Percentiles rank a stretch among this genome's conserved stretches.
Evolutionary conservation across 2,797 vertebrate genomes (phyloP).

Genomic region (Sardinella longiceps): DNA sequence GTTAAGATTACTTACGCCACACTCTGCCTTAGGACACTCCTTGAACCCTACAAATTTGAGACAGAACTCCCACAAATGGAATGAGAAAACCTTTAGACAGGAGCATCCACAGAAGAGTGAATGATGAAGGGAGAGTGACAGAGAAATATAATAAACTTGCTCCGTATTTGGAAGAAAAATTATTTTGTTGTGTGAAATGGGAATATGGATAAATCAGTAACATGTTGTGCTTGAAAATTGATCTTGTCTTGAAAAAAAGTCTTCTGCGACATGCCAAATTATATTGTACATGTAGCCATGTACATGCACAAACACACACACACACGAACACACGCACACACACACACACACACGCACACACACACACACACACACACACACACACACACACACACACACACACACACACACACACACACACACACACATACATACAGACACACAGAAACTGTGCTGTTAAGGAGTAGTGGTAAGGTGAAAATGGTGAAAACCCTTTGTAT

Average conservation of each 20-base stretch:
- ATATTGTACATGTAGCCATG: background rate
- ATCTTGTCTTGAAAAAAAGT: background rate
- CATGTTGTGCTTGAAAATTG: too few relatives aligned
- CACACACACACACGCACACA: background rate
- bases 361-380: background rate
- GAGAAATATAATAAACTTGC: background rate
- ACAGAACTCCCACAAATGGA: slow-evolving; percentile 16
- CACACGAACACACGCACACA: background rate
- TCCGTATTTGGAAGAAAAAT: background rate
- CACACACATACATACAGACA: background rate
- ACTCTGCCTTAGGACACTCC: slow-evolving; percentile 17
- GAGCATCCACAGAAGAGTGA: background rate
- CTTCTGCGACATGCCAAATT: background rate
- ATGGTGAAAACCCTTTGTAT: background rate
- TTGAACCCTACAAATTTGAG: slow-evolving; percentile 20
- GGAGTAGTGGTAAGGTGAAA: background rate
- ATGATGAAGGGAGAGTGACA: background rate
- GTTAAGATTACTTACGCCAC: slow-evolving; percentile 13
- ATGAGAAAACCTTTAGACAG: slow-evolving; percentile 12
- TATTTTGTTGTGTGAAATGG: background rate
- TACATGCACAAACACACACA: background rate
- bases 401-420: background rate
- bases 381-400: background rate
- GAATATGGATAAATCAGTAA: background rate
- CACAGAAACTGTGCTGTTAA: background rate